phyloP scores from a whole-genome alignment of 2,113 vertebrate genomes.

The Struthidea cinerea region DNA sequence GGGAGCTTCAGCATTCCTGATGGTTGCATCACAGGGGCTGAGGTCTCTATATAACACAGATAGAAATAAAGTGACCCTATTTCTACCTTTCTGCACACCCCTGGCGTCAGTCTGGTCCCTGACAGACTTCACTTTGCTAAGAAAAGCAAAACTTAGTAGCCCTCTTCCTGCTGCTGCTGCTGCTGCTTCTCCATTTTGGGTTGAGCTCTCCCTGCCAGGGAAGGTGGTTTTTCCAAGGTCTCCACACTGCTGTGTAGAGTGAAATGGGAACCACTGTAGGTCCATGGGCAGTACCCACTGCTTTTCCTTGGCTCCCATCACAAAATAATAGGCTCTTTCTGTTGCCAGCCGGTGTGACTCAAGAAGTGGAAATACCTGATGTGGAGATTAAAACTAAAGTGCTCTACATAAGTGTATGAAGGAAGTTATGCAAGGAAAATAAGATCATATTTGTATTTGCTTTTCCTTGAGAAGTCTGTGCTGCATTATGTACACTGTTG shows the following conservation, averaged over 20 bases:
- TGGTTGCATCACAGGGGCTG: not conserved
- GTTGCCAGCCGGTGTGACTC: not conserved
- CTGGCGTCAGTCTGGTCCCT: not conserved
- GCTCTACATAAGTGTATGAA: not conserved
- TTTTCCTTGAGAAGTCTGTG: not conserved
- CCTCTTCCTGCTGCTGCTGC: not conserved
- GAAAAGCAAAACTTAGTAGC: not conserved
- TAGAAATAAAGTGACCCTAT: not conserved
- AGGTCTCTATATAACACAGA: rapidly evolving
- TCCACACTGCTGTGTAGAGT: not conserved
- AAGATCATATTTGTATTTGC: not conserved
- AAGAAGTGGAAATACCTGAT: not conserved
- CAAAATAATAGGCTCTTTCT: not conserved
- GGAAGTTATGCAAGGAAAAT: not conserved
- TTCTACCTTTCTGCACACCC: not conserved
- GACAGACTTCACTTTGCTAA: not conserved
- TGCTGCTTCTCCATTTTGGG: not conserved
- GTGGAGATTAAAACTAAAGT: not conserved
- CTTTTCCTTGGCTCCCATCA: not conserved
- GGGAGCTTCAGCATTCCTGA: not conserved
- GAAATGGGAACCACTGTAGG: not conserved
- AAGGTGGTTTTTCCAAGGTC: not conserved
- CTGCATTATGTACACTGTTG: not conserved
- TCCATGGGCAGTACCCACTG: not conserved
- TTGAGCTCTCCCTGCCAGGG: not conserved